Conservation (phyloP, 2,888 invertebrate species). For the Apotomis capreana region DNA sequence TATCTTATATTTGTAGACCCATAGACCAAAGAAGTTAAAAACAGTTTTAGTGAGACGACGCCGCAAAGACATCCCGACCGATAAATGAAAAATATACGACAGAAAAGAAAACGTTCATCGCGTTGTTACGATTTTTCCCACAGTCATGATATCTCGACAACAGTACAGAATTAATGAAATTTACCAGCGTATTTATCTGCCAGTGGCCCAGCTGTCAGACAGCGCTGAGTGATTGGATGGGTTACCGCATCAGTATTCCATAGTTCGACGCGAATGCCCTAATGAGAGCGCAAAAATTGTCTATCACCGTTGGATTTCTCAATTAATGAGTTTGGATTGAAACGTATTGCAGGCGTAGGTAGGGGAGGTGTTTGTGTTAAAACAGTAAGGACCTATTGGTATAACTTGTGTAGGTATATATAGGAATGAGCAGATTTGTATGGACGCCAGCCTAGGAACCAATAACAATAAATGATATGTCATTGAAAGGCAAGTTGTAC, state of each 20-base stretch:
- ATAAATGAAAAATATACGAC: too few species aligned
- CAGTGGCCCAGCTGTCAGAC: conserved; percentile 15
- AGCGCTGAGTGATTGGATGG: conserved; percentile 34
- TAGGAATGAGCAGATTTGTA: not conserved
- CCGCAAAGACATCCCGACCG: too few species aligned
- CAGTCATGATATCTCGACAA: not conserved
- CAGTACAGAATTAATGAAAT: not conserved
- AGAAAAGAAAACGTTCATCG: too few species aligned
- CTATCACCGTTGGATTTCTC: conserved; percentile 36
- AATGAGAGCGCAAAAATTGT: conserved; percentile 50
- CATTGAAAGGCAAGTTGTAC: too few species aligned
- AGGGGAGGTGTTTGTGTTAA: conserved; percentile 5
- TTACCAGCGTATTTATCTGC: not conserved
- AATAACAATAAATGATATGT: too few species aligned
- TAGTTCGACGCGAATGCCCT: conserved; percentile 56
- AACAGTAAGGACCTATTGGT: not conserved
- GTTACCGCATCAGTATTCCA: conserved; percentile 59
- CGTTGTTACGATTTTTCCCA: too few species aligned
- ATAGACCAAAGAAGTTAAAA: too few species aligned
- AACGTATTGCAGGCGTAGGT: conserved; percentile 4
- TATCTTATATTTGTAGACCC: too few species aligned
- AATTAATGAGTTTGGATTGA: conserved; percentile 36
- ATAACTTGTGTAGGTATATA: not conserved
- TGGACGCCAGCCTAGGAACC: too few species aligned
- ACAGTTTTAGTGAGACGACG: too few species aligned